A percentile compares a stretch with the other conserved stretches of the same genome.
These are phyloP conservation scores for Chymomyza procnemis DNA, from an alignment of 2,888 invertebrate genomes.

Conservation along the genomic window DNA sequence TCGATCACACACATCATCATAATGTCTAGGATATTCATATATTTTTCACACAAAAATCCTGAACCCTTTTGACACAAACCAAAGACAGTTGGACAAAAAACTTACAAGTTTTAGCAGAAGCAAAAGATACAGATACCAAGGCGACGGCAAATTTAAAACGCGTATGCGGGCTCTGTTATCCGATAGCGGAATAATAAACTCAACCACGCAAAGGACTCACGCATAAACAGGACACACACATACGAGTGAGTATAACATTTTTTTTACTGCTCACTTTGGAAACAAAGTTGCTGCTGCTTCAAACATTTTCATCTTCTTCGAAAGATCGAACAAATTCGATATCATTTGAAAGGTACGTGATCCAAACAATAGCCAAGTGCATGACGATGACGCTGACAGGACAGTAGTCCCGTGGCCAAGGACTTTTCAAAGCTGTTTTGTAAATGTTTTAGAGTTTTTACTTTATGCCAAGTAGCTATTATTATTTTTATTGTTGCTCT, in stretches of 20 bases:
- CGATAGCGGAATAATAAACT: constrained; percentile 65
- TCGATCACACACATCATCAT: constrained; percentile 47
- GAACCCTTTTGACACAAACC: constrained; percentile 49
- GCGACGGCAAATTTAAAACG: constrained; percentile 54
- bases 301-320: constrained; percentile 1
- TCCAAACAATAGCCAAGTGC: constrained; percentile 52
- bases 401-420: constrained; percentile 29
- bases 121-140: constrained; percentile 45
- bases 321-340: constrained; percentile 65
- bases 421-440: constrained; percentile 24
- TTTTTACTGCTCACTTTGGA: constrained; percentile 51
- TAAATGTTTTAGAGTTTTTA: background rate
- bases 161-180: constrained; percentile 73
- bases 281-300: constrained; percentile 57
- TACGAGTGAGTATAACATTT: background rate
- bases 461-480: background rate
- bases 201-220: constrained; percentile 28
- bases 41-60: constrained; percentile 53
- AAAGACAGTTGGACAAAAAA: constrained; percentile 29
- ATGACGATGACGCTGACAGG: constrained; percentile 34
- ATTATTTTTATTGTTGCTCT: constrained; percentile 6
- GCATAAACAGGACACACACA: constrained; percentile 27
- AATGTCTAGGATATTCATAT: constrained; percentile 48
- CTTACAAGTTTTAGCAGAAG: constrained; percentile 56
- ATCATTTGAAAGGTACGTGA: constrained; percentile 60